These are phyloP conservation scores for Marasmarcha lunaedactyla DNA, from an alignment of 2,888 invertebrate genomes.

Conservation along the genomic window DNA sequence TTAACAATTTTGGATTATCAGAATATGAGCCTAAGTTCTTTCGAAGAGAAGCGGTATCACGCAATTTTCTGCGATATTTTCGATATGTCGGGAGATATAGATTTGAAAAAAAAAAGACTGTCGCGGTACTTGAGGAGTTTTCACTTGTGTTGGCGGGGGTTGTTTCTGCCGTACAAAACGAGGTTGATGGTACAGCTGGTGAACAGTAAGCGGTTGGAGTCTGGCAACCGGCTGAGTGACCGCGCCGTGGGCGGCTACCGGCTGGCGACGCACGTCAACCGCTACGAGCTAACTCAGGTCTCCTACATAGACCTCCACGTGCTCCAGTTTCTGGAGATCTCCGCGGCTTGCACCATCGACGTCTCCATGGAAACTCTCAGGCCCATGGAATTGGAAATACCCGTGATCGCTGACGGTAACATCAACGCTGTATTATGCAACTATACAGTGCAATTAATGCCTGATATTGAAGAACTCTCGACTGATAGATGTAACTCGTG, in stretches of 20 bases:
- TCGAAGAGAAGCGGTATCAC: constrained; percentile 1
- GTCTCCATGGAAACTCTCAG: constrained; percentile 10
- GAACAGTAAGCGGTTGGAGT: constrained; percentile 5
- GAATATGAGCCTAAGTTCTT: background rate
- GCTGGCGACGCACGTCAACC: constrained; percentile 5
- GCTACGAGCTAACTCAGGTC: constrained; percentile 6
- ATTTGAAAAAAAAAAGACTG: constrained; percentile 1
- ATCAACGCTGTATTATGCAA: constrained; percentile 16
- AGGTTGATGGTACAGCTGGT: constrained; percentile 6
- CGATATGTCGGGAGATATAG: constrained; percentile 8
- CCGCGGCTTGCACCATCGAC: constrained; percentile 1
- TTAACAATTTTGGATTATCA: constrained; percentile 3
- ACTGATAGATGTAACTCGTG: constrained; percentile 15
- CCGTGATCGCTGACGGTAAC: constrained; percentile 4
- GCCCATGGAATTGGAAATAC: background rate
- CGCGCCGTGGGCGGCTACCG: background rate
- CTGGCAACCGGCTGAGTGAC: constrained; percentile 5
- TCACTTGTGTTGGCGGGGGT: constrained; percentile 47
- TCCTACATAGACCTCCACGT: constrained; percentile 3
- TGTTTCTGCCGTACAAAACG: constrained; percentile 16
- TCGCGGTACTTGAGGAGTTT: constrained; percentile 6
- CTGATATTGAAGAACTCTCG: constrained; percentile 9
- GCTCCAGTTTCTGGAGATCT: constrained; percentile 3
- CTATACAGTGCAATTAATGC: constrained; percentile 16
- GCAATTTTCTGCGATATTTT: constrained; percentile 6